Evolutionary conservation across 1,140 invertebrate genomes (phyloP).

Genomic region (Phymorhynchus buccinoides): DNA sequence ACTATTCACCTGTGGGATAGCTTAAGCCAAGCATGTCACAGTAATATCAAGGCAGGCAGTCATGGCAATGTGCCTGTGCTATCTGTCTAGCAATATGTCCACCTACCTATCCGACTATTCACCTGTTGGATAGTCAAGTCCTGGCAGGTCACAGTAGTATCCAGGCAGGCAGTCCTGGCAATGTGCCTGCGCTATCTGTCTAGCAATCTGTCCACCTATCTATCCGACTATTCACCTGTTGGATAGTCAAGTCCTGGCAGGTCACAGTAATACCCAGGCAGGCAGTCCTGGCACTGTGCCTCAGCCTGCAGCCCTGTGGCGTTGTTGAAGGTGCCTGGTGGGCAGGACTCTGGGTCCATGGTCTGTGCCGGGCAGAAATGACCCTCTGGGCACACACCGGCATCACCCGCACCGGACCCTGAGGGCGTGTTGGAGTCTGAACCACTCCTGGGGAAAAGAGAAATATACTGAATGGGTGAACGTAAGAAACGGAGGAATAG

Average conservation of each 20-base stretch:
- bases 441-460: constrained; percentile 52
- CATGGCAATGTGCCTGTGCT: too few relatives aligned
- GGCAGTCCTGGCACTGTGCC: constrained; percentile 60
- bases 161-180: constrained; percentile 65
- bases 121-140: constrained; percentile 57
- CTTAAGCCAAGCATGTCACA: too few relatives aligned
- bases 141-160: constrained; percentile 64
- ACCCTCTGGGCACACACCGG: constrained; percentile 64
- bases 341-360: constrained; percentile 61
- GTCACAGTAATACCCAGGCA: constrained; percentile 66
- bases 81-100: too few relatives aligned
- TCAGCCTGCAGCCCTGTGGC: constrained; percentile 54
- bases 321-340: constrained; percentile 69
- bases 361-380: constrained; percentile 67
- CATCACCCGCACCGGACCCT: constrained; percentile 57
- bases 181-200: too few relatives aligned
- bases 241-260: constrained; percentile 60
- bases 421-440: constrained; percentile 61
- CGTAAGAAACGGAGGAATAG: too few relatives aligned
- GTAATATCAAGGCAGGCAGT: too few relatives aligned
- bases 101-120: too few relatives aligned
- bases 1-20: too few relatives aligned
- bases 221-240: too few relatives aligned
- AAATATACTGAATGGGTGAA: constrained; percentile 15
- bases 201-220: too few relatives aligned